Conservation (phyloP, 2,888 invertebrate genomes). For the Azorinus chamasolen region DNA sequence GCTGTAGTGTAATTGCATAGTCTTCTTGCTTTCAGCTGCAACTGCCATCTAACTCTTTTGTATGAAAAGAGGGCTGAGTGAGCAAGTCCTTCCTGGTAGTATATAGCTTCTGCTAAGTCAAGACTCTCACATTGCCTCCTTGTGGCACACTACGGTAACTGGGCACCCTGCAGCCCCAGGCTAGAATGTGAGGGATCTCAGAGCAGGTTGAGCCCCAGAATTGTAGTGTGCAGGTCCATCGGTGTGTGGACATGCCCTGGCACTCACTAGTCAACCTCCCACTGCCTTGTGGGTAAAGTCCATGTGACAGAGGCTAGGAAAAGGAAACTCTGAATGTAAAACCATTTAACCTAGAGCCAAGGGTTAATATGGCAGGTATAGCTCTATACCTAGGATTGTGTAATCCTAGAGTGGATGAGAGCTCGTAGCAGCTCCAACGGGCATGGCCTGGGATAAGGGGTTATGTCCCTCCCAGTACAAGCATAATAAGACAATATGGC, state of each 20-base stretch:
- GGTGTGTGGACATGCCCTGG: conserved; percentile 38
- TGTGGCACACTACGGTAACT: conserved; percentile 25
- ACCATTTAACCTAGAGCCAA: no score
- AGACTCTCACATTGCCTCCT: conserved; percentile 36
- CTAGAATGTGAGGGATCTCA: conserved; percentile 21
- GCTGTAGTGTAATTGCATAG: not conserved
- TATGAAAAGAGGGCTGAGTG: conserved; percentile 4
- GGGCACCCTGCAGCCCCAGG: conserved; percentile 7
- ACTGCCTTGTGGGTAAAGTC: no score
- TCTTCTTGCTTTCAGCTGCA: conserved; percentile 4
- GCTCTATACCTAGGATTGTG: no score
- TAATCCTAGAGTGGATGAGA: no score
- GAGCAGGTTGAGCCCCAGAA: conserved; percentile 39
- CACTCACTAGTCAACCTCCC: not conserved
- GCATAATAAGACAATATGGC: no score
- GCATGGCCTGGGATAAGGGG: no score
- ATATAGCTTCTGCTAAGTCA: conserved; percentile 33
- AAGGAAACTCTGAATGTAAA: no score
- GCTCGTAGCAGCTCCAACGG: no score
- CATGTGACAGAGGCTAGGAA: no score
- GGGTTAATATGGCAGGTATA: no score
- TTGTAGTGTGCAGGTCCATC: conserved; percentile 35
- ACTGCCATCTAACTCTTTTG: conserved; percentile 24
- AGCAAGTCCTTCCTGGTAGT: conserved; percentile 10
- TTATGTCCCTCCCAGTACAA: no score